Evolutionary conservation across 1,140 invertebrate genomes (phyloP).

Genomic region (Drosophila saltans): DNA sequence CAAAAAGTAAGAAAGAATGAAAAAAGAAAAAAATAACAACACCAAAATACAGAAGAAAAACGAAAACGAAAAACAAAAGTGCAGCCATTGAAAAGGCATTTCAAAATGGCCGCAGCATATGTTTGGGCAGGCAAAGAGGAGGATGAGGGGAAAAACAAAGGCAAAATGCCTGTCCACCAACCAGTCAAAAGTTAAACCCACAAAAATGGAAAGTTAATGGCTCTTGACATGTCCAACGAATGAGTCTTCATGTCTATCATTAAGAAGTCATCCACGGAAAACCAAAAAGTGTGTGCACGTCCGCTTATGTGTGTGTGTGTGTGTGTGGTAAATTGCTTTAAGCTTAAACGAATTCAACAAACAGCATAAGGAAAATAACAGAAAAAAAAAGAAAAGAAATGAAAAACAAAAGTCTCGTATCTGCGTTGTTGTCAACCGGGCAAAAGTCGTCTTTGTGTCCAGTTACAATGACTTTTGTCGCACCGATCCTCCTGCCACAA

Average conservation of each 20-base stretch:
- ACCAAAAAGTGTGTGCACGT: conserved; percentile 4
- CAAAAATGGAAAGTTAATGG: conserved; percentile 51
- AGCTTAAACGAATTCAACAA: conserved; percentile 7
- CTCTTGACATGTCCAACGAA: conserved; percentile 36
- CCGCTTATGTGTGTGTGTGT: no score
- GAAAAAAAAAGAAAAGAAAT: conserved; percentile 53
- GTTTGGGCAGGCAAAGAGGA: neutral
- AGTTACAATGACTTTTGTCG: conserved; percentile 30
- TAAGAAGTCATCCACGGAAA: conserved; percentile 23
- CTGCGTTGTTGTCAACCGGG: conserved; percentile 16
- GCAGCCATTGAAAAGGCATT: conserved; percentile 80
- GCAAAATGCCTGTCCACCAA: conserved; percentile 27
- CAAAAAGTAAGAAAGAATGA: conserved; percentile 35
- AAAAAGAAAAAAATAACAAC: conserved; percentile 18
- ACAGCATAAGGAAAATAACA: conserved; percentile 8
- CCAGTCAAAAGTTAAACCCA: conserved; percentile 41
- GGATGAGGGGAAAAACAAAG: neutral
- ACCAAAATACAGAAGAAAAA: conserved; percentile 3
- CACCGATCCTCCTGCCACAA: conserved; percentile 31
- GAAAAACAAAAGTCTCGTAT: conserved; percentile 60
- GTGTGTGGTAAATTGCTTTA: neutral
- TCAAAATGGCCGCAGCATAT: conserved; percentile 66
- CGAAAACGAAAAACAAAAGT: conserved; percentile 49
- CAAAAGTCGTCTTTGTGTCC: conserved; percentile 59
- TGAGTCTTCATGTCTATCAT: conserved; percentile 27